Evolutionary conservation across 2,797 vertebrate genomes (phyloP).

Genomic region (Scleropages formosus): DNA sequence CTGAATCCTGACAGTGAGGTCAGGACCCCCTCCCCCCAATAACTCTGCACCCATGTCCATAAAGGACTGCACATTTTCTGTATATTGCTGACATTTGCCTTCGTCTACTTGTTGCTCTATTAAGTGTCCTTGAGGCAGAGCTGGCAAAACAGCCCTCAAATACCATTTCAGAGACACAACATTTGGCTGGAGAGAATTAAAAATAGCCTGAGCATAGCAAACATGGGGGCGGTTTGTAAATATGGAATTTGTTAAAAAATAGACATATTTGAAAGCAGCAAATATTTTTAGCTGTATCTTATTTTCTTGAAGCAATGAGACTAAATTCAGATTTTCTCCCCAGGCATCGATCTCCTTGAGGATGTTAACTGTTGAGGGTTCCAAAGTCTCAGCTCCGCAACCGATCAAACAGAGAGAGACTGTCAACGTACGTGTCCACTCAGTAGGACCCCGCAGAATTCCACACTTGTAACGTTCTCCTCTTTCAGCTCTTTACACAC

Average conservation of each 20-base stretch:
- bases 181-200: not conserved
- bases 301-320: not conserved
- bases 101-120: slow-evolving; percentile 11
- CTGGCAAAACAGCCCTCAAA: slow-evolving; percentile 25
- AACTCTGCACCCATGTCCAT: not conserved
- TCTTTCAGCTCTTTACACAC: too few relatives aligned
- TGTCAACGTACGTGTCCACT: too few relatives aligned
- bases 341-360: not conserved
- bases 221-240: not conserved
- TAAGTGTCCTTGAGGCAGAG: slow-evolving; percentile 21
- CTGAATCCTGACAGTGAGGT: not conserved
- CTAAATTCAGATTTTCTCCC: not conserved
- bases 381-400: too few relatives aligned
- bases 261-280: slow-evolving; percentile 25
- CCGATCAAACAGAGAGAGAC: too few relatives aligned
- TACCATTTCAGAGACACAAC: slow-evolving; percentile 26
- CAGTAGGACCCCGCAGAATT: too few relatives aligned
- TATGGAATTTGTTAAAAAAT: slow-evolving; percentile 32
- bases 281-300: slow-evolving; percentile 10
- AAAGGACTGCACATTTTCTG: slow-evolving; percentile 4
- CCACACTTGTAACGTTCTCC: too few relatives aligned
- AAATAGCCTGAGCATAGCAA: not conserved
- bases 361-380: too few relatives aligned
- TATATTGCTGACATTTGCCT: not conserved
- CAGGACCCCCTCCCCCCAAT: too few relatives aligned